Conservation (phyloP, 2,888 invertebrate species). For the Smittia aterrima region DNA sequence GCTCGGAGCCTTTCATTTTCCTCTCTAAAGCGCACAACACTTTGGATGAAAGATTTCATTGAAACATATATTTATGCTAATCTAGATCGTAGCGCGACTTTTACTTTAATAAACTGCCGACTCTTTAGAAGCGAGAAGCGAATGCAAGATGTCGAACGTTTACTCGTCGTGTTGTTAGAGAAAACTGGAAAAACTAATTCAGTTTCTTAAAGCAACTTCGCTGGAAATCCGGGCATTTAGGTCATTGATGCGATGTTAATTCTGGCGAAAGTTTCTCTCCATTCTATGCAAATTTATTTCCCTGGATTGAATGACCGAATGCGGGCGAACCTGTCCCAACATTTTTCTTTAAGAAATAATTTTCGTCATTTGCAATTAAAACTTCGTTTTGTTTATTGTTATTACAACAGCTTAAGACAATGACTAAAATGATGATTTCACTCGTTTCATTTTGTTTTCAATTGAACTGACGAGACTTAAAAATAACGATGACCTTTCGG, state of each 20-base stretch:
- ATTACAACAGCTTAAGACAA: neutral
- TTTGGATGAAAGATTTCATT: too few relatives aligned
- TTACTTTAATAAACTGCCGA: too few relatives aligned
- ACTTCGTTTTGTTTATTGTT: neutral
- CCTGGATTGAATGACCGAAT: neutral
- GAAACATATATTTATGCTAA: too few relatives aligned
- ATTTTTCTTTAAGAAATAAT: neutral
- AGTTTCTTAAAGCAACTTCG: neutral
- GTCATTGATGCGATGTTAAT: conserved; percentile 3
- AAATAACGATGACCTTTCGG: neutral
- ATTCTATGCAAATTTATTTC: conserved; percentile 31
- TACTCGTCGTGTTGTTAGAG: neutral
- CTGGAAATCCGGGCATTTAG: conserved; percentile 24
- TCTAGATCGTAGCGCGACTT: too few relatives aligned
- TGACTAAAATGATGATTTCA: neutral
- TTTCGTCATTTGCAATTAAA: conserved; percentile 11
- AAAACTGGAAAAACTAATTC: neutral
- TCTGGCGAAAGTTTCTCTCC: conserved; percentile 10
- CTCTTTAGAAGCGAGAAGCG: neutral
- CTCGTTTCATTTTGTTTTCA: neutral
- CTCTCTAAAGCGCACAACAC: too few relatives aligned
- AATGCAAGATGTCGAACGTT: neutral
- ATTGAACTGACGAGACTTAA: neutral
- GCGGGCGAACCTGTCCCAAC: neutral
- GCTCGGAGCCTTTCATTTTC: too few relatives aligned